Evolutionary conservation across 2,888 invertebrate species (phyloP).

Genomic region (Chalcosyrphus nemorum): DNA sequence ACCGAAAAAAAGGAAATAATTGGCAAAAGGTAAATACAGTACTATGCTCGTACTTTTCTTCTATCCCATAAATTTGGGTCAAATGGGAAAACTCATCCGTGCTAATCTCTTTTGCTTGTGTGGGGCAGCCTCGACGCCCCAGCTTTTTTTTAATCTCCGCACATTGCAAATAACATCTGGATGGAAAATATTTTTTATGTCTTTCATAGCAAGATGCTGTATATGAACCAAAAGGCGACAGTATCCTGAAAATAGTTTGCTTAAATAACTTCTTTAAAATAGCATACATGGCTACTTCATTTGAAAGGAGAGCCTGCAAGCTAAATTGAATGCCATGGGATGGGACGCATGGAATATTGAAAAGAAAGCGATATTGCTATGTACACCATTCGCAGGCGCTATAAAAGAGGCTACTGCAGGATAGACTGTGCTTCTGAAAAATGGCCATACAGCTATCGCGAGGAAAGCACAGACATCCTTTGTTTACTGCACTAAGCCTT

Average conservation of each 20-base stretch:
- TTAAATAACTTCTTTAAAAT: conserved; percentile 48
- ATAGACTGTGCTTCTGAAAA: background rate
- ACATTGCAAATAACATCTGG: conserved; percentile 44
- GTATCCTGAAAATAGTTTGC: conserved; percentile 48
- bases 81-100: conserved; percentile 49
- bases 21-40: conserved; percentile 58
- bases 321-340: conserved; percentile 1
- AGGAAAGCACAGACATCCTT: conserved; percentile 48
- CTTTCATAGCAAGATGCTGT: conserved; percentile 4
- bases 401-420: conserved; percentile 19
- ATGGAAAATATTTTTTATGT: conserved; percentile 38
- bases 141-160: conserved; percentile 49
- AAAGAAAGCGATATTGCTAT: conserved; percentile 29
- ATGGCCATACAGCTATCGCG: background rate
- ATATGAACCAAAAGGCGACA: conserved; percentile 1
- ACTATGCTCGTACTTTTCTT: conserved; percentile 8
- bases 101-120: conserved; percentile 45
- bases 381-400: no score
- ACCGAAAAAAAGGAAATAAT: conserved; percentile 38
- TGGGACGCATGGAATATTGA: conserved; percentile 16
- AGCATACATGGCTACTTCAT: conserved; percentile 32
- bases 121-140: background rate
- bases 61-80: conserved; percentile 52
- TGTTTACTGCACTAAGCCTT: conserved; percentile 50
- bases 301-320: conserved; percentile 23